Base-by-base conservation (phyloP, 2,113 vertebrate genomes). In the Nothobranchius kuhntae region DNA sequence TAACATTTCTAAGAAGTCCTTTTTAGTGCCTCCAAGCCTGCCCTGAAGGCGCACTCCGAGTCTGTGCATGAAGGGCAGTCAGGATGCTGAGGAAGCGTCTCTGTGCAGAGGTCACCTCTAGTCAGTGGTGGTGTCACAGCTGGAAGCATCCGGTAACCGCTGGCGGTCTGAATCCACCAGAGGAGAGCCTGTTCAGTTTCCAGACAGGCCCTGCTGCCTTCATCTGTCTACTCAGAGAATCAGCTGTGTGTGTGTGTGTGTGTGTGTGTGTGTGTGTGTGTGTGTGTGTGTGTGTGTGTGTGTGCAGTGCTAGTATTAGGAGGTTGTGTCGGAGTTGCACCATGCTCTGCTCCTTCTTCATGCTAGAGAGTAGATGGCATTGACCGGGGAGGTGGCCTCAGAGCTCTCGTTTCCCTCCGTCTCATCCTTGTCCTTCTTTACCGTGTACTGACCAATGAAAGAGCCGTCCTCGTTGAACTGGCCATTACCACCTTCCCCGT, bases 381-480 rank as follows among this genome's bases (percentile, higher is more conserved):
- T 99, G 85, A 99, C 96, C 0, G 98, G 98, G 0, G 97, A 99
- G 0, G 98, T 99, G 89, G 98, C 96, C 89, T 98, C 96, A 0
- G 98, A 98, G 92, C 98, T 99, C 84, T 99, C 98, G 0, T 98
- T 99, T 85, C 98, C 98, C 88, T 99, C 98, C 0, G 97, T 98
- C 83, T 99, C 98, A 8, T 99, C 97, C 77, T 98, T 98, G 95
- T 99, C 98, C 91, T 99, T 99, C 92, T 95, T 98, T 80, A 98
- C 98, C 0, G 98, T 99, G 92, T 99, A 99, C 91, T 99, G 98
- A 81, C 98, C 98, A 2, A 99, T 99, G 83, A 99, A 99, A 35
- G 97, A 99, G 54, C 98, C 98, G 0, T 99, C 98, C 75, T 99
- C 98, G 0, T 99, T 99, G 83, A 99, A 99, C 90, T 98, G 97